Base-by-base conservation (phyloP, 1,140 invertebrate species). In the Cydia splendana region DNA sequence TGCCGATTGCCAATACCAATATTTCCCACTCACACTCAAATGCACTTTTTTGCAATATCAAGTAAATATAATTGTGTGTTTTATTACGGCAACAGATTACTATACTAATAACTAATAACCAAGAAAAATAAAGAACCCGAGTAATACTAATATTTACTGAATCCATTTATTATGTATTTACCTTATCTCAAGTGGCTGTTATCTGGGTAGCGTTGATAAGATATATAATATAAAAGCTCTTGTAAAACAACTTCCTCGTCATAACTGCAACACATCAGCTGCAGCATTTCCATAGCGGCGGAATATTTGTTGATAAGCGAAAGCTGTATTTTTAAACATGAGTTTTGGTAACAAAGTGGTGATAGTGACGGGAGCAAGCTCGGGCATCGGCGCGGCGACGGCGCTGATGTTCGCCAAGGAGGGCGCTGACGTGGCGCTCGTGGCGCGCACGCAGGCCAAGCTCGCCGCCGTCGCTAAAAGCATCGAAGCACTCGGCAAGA, bases 341-440 rank as follows among this genome's bases (percentile, higher is more conserved):
- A 82, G 76, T 74, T 81, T 80, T 67, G 18, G 51, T 42, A 93
- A 92, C 15, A 96, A 96, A 93, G 95, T 96, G 13, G 93, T 96
- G 0, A 84, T 96, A n/a, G 94, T 96, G 74, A 96, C 95, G 3
- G 97, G 97, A 69, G 97, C 97, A 1, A 97, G 96, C 87, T 97
- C 96, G 24, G 97, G 97, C 6, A 98, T 98, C 80, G 97, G 97
- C 57, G 95, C 95, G 24, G 95, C 95, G 2, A 96, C 96, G 15
- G 97, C 97, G 0, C 81, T 96, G 65, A 92, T 95, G 65, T 95
- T 98, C 81, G 95, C 96, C 4, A 94, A 95, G 74, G 91, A 96
- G 34, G 96, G 96, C 4, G 97, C 96, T 0, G 93, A 82, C 0
- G 85, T 97, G 3, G 93, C 93, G 1, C 80, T 98, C 13, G 95